Evolutionary conservation across 2,888 invertebrate species (phyloP).

Genomic region (Cephonodes hylas): DNA sequence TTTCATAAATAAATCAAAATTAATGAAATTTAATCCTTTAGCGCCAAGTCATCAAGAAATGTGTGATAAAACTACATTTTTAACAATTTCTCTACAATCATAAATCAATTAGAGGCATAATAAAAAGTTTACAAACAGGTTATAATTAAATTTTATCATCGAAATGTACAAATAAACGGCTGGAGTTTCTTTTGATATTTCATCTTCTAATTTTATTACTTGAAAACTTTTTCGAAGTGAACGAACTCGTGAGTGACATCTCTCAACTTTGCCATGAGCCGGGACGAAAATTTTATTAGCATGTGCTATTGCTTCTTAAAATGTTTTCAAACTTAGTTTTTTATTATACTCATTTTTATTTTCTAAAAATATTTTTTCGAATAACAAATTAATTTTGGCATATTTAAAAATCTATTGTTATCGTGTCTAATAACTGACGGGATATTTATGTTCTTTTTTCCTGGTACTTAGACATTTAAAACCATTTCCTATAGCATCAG

Average conservation of each 20-base stretch:
- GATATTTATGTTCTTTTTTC: too few species aligned
- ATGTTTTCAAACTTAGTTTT: not conserved
- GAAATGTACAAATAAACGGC: conserved; percentile 5
- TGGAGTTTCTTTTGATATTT: conserved; percentile 12
- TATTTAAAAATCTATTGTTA: not conserved
- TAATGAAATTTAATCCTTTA: not conserved
- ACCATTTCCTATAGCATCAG: too few species aligned
- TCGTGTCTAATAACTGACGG: too few species aligned
- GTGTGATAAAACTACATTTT: not conserved
- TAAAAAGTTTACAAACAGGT: not conserved
- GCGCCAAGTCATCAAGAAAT: not conserved
- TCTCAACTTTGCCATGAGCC: not conserved
- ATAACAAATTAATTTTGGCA: not conserved
- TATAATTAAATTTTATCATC: conserved; percentile 1
- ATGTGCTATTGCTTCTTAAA: not conserved
- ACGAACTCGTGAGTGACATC: conserved; percentile 8
- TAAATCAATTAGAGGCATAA: not conserved
- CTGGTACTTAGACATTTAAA: too few species aligned
- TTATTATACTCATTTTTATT: not conserved
- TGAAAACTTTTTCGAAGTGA: not conserved
- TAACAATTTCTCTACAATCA: not conserved
- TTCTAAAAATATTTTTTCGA: too few species aligned
- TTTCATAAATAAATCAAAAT: not conserved
- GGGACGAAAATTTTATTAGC: not conserved
- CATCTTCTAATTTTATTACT: conserved; percentile 12